Evolutionary conservation across 1,140 invertebrate genomes (phyloP), one percentile per base, ranked within the genome.

Genomic region (Maniola jurtina): DNA sequence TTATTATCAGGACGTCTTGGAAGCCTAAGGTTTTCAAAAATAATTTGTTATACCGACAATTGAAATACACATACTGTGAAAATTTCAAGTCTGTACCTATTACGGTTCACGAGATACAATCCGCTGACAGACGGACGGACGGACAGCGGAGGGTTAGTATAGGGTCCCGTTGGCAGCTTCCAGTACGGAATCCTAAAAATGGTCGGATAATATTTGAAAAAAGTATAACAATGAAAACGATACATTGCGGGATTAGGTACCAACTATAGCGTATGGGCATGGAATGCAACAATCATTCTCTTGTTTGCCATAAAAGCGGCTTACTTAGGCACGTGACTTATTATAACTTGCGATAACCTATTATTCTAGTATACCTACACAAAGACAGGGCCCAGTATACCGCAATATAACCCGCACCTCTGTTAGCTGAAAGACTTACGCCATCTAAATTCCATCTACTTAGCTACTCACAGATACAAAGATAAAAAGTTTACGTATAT

Each of bases 271-370:
- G 13, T 45, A 45, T 45, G 42, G 42, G 13, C 42, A 70, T 73
- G 67, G 68, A 77, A 80, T 80, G 72, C 65, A 63, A 66, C 73
- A 77, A 69, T 68, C 72, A 68, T 70, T 62, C 66, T 70, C 63
- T 63, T 72, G 66, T 73, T 75, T 50, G 61, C 65, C 68, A 68
- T 61, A 76, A 66, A 69, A 72, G 58, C 50, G 58, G 55, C 54
- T 52, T 47, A 56, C 56, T 60, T 61, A 58, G 48, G 40, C 47
- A 64, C 61, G 45, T 70, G 62, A 61, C 67, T 69, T 68, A 68
- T 56, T 61, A 61, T 61, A 67, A 61, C 15, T 47, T 64, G 14
- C 50, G 61, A 60, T 62, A 61, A 63, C 38, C 36, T 58, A 54
- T 50, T 52, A 69, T 36, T 48, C 55, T 68, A 52, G 10, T 16